Evolutionary conservation across 2,113 vertebrate genomes (phyloP).

Genomic region (Corapipo altera): DNA sequence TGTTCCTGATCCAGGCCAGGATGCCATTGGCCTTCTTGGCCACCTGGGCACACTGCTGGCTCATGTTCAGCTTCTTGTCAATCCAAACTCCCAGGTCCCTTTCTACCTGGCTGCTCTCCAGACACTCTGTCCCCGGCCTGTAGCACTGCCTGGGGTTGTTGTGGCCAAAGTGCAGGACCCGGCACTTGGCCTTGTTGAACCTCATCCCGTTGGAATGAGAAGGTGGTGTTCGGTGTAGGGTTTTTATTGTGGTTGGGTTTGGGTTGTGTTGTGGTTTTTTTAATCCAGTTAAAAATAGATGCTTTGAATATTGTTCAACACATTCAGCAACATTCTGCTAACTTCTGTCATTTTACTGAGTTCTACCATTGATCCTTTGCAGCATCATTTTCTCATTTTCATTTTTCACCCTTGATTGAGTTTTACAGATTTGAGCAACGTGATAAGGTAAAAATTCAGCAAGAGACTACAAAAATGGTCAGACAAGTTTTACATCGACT

Average conservation of each 20-base stretch:
- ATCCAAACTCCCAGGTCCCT: no score
- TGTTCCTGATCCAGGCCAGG: no score
- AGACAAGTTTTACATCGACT: background rate
- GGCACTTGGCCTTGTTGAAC: no score
- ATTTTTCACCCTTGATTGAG: background rate
- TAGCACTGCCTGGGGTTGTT: no score
- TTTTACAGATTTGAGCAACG: background rate
- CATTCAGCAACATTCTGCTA: background rate
- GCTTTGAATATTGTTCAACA: background rate
- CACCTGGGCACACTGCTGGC: no score
- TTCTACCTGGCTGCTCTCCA: no score
- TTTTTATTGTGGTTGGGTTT: background rate
- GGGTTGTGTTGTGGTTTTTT: background rate
- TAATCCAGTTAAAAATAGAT: background rate
- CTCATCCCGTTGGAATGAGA: no score
- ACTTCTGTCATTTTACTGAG: background rate
- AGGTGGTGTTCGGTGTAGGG: no score
- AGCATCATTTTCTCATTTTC: background rate
- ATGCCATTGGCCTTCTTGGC: no score
- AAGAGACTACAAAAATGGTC: background rate
- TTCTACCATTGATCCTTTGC: background rate
- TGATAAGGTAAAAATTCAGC: background rate
- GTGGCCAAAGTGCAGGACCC: no score
- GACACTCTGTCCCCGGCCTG: no score
- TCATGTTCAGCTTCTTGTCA: no score